phyloP scores from a whole-genome alignment of 2,113 vertebrate species.

The Cnemophilus loriae region DNA sequence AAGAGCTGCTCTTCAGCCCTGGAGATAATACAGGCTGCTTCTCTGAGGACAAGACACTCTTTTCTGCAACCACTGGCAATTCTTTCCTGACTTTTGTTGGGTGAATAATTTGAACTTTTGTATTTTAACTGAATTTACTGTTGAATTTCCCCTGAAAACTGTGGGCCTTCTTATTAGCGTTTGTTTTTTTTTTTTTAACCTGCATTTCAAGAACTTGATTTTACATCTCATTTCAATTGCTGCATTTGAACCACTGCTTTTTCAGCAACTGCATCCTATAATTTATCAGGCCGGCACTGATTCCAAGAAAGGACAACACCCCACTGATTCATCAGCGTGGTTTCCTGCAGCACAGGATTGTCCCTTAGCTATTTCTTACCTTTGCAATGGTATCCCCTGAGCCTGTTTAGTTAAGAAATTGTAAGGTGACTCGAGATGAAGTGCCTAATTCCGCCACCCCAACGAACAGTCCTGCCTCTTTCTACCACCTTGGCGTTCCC shows the following conservation, averaged over 20 bases:
- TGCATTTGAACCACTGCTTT: not conserved
- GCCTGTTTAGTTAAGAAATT: not conserved
- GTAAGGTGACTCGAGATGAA: not conserved
- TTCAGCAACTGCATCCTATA: not conserved
- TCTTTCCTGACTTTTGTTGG: not conserved
- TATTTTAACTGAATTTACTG: not conserved
- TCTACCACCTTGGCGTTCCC: not conserved
- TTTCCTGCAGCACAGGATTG: not conserved
- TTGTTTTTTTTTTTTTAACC: not conserved
- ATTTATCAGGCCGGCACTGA: not conserved
- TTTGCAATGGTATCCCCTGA: not conserved
- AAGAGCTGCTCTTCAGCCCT: not conserved
- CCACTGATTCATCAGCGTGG: not conserved
- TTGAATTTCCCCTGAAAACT: not conserved
- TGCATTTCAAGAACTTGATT: not conserved
- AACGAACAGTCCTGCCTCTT: not conserved
- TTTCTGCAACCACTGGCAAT: not conserved
- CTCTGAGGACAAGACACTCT: not conserved
- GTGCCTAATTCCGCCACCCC: not conserved
- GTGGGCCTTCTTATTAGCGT: not conserved
- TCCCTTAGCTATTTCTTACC: not conserved
- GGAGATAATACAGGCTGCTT: not conserved
- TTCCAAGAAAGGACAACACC: not conserved
- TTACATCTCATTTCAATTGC: not conserved
- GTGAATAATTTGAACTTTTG: not conserved